Evolutionary conservation across 37 sponge, comb jelly and placozoan genomes (phyloP).

Genomic region (Chondrilla cf. caribensis): DNA sequence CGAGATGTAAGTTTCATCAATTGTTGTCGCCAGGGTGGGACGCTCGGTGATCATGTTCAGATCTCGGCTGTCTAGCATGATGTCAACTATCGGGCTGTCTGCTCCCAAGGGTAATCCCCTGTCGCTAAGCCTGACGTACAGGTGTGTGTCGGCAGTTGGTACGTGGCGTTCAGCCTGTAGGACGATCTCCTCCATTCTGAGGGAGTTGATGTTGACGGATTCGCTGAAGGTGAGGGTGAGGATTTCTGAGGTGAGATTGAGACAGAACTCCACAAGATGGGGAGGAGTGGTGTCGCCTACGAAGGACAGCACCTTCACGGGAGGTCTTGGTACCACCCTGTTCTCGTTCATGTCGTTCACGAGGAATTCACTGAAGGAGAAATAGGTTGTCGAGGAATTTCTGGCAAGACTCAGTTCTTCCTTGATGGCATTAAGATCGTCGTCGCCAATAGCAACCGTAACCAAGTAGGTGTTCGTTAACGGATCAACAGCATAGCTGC

Average conservation of each 20-base stretch:
- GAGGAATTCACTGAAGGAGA: constrained; percentile 28
- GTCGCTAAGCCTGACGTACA: neutral
- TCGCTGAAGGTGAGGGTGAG: constrained; percentile 52
- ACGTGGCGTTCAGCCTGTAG: neutral
- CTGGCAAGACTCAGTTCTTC: constrained; percentile 11
- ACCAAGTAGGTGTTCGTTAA: neutral
- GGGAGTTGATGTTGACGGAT: constrained; percentile 4
- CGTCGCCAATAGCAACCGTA: constrained; percentile 3
- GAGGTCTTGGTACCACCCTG: constrained; percentile 3
- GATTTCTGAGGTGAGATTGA: constrained; percentile 42
- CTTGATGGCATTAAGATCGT: constrained; percentile 54
- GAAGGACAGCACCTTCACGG: neutral
- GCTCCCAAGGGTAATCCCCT: neutral
- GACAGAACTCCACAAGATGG: constrained; percentile 31
- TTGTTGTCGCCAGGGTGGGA: constrained; percentile 50
- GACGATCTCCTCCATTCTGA: neutral
- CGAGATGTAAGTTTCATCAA: constrained; percentile 59
- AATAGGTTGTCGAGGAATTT: constrained; percentile 10
- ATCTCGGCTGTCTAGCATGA: constrained; percentile 60
- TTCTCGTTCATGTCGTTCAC: constrained; percentile 48
- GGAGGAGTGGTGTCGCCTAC: constrained; percentile 31
- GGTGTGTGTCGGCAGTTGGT: neutral
- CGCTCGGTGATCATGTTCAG: constrained; percentile 61
- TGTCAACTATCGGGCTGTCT: constrained; percentile 53
- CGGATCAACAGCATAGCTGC: constrained; percentile 12